These are phyloP conservation scores for Pyrocephalus nanus DNA, from an alignment of 2,797 vertebrate genomes.

Conservation along the genomic window DNA sequence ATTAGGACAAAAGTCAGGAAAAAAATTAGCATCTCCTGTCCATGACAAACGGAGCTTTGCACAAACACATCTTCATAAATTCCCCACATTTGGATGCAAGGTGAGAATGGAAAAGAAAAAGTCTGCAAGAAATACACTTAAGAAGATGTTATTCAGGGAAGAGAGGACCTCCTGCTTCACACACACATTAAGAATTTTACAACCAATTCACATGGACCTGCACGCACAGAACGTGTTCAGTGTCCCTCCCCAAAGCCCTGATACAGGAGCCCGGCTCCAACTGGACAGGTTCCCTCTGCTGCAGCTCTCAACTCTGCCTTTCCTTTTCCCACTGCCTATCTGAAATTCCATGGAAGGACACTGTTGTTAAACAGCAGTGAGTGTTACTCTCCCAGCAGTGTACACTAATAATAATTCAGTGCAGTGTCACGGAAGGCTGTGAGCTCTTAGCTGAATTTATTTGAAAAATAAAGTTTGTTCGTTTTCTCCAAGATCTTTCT, in stretches of 20 bases:
- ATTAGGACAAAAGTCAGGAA: neutral
- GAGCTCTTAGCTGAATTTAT: slow-evolving; percentile 70
- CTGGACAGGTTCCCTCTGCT: slow-evolving; percentile 13
- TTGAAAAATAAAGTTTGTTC: slow-evolving; percentile 72
- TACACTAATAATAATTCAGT: slow-evolving; percentile 68
- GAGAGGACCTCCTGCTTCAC: neutral
- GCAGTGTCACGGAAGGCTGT: slow-evolving; percentile 59
- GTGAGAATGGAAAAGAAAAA: neutral
- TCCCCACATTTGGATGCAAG: neutral
- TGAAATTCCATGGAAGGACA: slow-evolving; percentile 51
- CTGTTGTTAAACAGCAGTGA: slow-evolving; percentile 61
- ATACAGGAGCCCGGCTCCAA: neutral
- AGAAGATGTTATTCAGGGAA: neutral
- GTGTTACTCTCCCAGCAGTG: slow-evolving; percentile 60
- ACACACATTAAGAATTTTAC: neutral
- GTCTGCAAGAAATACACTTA: neutral
- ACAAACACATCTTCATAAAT: neutral
- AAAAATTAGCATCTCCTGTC: neutral
- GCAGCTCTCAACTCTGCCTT: slow-evolving; percentile 50
- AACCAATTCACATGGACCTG: slow-evolving; percentile 12
- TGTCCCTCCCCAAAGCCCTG: neutral
- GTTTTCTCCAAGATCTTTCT: slow-evolving; percentile 68
- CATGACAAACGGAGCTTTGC: neutral
- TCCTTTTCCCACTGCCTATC: slow-evolving; percentile 41
- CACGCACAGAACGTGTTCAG: neutral